phyloP scores from a whole-genome alignment of 2,888 invertebrate species.

The Heliconius ismenius region DNA sequence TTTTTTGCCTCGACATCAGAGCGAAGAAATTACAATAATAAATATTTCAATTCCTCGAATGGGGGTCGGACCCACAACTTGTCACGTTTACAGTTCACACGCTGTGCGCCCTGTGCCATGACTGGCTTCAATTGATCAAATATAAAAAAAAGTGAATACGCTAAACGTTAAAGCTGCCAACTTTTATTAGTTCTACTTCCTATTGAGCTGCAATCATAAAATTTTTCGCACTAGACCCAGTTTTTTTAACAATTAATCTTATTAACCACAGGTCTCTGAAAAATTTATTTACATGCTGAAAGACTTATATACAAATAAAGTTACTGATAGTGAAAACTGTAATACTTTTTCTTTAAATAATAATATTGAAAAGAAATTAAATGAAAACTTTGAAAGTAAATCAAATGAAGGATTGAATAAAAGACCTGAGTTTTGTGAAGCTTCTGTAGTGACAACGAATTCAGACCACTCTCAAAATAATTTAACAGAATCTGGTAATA shows the following conservation, averaged over 20 bases:
- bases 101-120: too few species aligned
- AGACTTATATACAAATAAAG: conserved; percentile 1
- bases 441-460: neutral
- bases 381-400: neutral
- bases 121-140: too few species aligned
- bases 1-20: too few species aligned
- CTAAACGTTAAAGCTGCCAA: too few species aligned
- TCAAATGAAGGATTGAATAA: neutral
- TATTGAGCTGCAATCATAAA: neutral
- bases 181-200: neutral
- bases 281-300: conserved; percentile 12
- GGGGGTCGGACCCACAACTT: too few species aligned
- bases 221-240: neutral
- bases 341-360: neutral
- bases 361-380: neutral
- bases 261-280: conserved; percentile 2
- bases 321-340: neutral
- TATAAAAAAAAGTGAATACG: too few species aligned
- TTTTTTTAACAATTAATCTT: neutral
- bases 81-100: too few species aligned
- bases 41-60: too few species aligned
- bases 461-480: neutral
- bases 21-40: too few species aligned
- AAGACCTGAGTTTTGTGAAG: neutral
- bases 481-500: neutral